Evolutionary conservation across 2,113 vertebrate genomes (phyloP), one percentile per base, ranked within the genome.

Genomic region (Charadrius vociferus): DNA sequence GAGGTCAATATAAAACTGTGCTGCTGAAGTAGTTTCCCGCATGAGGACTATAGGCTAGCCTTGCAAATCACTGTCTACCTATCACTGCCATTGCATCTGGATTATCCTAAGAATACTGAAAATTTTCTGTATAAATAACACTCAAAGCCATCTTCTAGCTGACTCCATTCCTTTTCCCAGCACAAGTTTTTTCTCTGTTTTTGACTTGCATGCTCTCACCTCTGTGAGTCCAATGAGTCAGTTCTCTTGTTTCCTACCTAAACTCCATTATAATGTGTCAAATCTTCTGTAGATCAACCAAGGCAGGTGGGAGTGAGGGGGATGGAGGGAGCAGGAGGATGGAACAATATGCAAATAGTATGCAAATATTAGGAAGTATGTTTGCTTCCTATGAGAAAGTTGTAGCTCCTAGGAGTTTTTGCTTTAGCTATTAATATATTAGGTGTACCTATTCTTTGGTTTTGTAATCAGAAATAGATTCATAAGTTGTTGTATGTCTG

Each of bases 301-400:
- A 58, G 10, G 10, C 5, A 14, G 18, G 4, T 7, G 5, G 3
- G 4, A 3, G 3, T 1, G 15, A 0, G 1, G 6, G 1, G 9
- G 4, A 13, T 9, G 27, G 24, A 68, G 9, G 8, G 27, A 68
- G 10, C 6, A 14, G 62, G 19, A 61, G 16, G 14, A 43, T 3
- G 1, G 32, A 94, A 83, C 5, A 53, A 41, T 59, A n/a, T 86
- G 59, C 49, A 91, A 96, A 61, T n/a, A 43, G 1, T 8, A 74
- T 21, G 22, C 16, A 79, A 93, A 58, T 22, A 34, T 0, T 27
- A 78, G 18, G 7, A 91, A 49, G 6, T n/a, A 45, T 3, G 2
- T 50, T 96, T 56, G 14, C 23, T 62, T 82, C 34, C 20, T 23
- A 49, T 45, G 13, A 74, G 30, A 73, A 86, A 88, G 56, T 39